Evolutionary conservation across 2,113 vertebrate species (phyloP).

Genomic region (Hemiprocne comata): DNA sequence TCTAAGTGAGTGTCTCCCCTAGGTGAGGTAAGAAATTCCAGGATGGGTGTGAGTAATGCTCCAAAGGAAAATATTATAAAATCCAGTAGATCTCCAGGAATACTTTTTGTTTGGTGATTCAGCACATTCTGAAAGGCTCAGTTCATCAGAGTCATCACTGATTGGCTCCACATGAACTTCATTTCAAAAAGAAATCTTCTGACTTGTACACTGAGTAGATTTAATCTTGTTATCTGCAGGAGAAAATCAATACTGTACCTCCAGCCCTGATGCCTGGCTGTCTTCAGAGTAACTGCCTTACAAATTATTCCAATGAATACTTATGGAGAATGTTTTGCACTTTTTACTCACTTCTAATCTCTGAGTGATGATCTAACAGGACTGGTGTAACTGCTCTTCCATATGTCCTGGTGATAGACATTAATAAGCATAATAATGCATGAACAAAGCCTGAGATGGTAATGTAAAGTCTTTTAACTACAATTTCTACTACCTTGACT

Average conservation of each 20-base stretch:
- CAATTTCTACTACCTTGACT: background rate
- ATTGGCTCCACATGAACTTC: slow-evolving; percentile 31
- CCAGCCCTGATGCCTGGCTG: slow-evolving; percentile 17
- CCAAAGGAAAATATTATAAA: background rate
- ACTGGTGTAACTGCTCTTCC: slow-evolving; percentile 14
- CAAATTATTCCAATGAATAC: slow-evolving; percentile 29
- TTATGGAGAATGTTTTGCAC: slow-evolving; percentile 38
- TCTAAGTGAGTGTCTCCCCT: background rate
- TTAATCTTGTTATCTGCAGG: slow-evolving; percentile 25
- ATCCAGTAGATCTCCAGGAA: background rate
- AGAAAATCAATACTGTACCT: slow-evolving; percentile 49
- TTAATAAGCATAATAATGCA: background rate
- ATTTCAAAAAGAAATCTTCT: slow-evolving; percentile 20
- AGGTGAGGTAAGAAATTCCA: background rate
- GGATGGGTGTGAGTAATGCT: background rate
- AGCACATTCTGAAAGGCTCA: slow-evolving; percentile 23
- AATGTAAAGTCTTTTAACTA: background rate
- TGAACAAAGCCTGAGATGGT: background rate
- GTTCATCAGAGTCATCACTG: background rate
- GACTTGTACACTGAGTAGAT: background rate
- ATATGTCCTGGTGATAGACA: slow-evolving; percentile 40
- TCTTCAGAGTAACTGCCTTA: slow-evolving; percentile 10
- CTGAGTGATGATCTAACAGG: slow-evolving; percentile 26
- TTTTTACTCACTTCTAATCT: slow-evolving; percentile 43
- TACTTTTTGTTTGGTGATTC: background rate